phyloP scores from a whole-genome alignment of 2,797 vertebrate genomes.

The Chrysocyon brachyurus region DNA sequence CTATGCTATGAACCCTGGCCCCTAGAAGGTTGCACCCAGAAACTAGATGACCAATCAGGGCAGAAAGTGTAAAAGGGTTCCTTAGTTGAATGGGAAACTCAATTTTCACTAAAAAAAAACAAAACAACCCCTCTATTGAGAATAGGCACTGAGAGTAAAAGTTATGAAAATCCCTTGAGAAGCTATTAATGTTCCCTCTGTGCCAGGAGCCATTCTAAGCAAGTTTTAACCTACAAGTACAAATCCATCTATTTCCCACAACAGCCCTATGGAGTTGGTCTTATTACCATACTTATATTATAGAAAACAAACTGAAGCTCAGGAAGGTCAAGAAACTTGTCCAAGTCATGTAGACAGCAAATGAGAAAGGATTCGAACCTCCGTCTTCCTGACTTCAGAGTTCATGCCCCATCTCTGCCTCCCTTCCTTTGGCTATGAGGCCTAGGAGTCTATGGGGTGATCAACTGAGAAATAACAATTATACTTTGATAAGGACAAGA shows the following conservation, averaged over 20 bases:
- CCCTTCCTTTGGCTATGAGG: not conserved
- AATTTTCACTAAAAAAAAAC: constrained; percentile 3
- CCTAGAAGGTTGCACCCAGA: not conserved
- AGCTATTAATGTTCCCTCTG: not conserved
- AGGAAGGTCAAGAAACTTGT: not conserved
- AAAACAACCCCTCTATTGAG: not conserved
- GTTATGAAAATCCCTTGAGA: constrained; percentile 30
- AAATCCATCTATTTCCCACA: constrained; percentile 39
- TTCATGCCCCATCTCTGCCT: not conserved
- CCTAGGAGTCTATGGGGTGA: not conserved
- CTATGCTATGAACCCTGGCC: not conserved
- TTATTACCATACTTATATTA: not conserved
- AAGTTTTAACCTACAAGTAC: not conserved
- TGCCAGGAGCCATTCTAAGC: not conserved
- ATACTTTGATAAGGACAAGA: not conserved
- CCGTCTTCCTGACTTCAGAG: not conserved
- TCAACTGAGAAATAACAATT: not conserved
- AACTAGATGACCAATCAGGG: not conserved
- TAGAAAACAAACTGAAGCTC: not conserved
- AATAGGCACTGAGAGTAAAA: not conserved
- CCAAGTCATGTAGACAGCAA: not conserved
- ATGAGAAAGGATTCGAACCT: not conserved
- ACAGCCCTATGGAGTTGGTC: not conserved
- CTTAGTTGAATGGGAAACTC: not conserved
- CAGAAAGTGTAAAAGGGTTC: not conserved